Evolutionary conservation across 35 echinoderm and acorn worm species (phyloP).

Genomic region (Ophioderma brevispina): DNA sequence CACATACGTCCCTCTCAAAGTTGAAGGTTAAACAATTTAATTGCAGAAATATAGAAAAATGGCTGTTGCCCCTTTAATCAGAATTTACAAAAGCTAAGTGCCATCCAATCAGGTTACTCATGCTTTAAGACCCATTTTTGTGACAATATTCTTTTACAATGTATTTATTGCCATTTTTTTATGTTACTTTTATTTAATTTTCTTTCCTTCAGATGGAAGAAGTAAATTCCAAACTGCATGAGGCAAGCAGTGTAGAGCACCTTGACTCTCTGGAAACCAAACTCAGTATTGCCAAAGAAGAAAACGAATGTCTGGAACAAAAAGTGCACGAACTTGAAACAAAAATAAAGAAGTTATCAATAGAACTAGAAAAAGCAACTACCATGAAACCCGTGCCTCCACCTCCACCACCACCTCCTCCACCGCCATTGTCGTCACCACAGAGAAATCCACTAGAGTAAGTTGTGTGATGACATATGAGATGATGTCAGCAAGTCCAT

Average conservation of each 20-base stretch:
- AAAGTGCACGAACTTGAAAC: slow-evolving; percentile 48
- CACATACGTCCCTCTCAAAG: too few species aligned
- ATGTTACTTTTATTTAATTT: too few species aligned
- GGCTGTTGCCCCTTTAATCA: too few species aligned
- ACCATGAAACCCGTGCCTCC: slow-evolving; percentile 35
- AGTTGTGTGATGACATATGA: slow-evolving; percentile 25
- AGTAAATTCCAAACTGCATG: slow-evolving; percentile 21
- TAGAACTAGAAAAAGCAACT: slow-evolving; percentile 45
- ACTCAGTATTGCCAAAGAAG: slow-evolving; percentile 76
- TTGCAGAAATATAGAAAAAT: too few species aligned
- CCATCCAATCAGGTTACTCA: too few species aligned
- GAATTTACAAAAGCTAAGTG: too few species aligned
- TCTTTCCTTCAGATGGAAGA: slow-evolving; percentile 28
- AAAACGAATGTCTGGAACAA: slow-evolving; percentile 64
- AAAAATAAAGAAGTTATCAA: slow-evolving; percentile 47
- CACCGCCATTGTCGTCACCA: slow-evolving; percentile 28
- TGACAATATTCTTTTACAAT: neutral
- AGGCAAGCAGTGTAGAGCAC: slow-evolving; percentile 41
- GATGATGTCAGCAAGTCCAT: too few species aligned
- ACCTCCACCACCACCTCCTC: slow-evolving; percentile 66
- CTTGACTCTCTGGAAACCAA: slow-evolving; percentile 60
- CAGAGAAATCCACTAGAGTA: slow-evolving; percentile 70
- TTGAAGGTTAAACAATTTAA: too few species aligned
- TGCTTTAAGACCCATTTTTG: too few species aligned
- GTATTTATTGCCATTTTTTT: neutral